These are phyloP conservation scores for Lasioglossum marginatum DNA, from an alignment of 2,888 invertebrate genomes.

Conservation along the genomic window DNA sequence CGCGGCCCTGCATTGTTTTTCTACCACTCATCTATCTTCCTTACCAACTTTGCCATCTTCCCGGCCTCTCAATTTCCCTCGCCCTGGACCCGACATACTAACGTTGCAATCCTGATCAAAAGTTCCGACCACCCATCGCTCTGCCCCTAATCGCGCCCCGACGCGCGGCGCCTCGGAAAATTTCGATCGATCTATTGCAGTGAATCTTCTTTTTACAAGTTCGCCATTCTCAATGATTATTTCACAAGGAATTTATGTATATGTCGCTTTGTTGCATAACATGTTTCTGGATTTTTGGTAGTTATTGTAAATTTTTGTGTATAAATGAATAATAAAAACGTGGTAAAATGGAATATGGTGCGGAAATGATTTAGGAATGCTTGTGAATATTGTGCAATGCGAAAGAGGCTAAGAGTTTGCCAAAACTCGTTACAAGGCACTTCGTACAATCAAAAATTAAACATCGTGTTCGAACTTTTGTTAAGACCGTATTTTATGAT, in stretches of 20 bases:
- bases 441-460: not conserved
- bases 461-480: not conserved
- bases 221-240: not conserved
- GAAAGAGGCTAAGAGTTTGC: not conserved
- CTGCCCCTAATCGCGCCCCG: not conserved
- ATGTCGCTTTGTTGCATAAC: no score
- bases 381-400: not conserved
- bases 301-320: not conserved
- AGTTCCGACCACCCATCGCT: not conserved
- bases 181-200: not conserved
- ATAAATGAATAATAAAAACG: no score
- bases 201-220: not conserved
- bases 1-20: constrained; percentile 17
- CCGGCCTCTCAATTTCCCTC: constrained; percentile 1
- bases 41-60: not conserved
- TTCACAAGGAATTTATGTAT: not conserved
- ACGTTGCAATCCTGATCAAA: not conserved
- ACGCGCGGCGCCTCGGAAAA: not conserved
- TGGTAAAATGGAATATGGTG: no score
- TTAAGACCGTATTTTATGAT: not conserved
- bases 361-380: not conserved
- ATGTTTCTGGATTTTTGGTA: not conserved
- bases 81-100: not conserved
- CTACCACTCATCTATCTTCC: not conserved
- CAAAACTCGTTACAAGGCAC: not conserved